phyloP scores from a whole-genome alignment of 2,888 invertebrate species.

The Melieria omissa region DNA sequence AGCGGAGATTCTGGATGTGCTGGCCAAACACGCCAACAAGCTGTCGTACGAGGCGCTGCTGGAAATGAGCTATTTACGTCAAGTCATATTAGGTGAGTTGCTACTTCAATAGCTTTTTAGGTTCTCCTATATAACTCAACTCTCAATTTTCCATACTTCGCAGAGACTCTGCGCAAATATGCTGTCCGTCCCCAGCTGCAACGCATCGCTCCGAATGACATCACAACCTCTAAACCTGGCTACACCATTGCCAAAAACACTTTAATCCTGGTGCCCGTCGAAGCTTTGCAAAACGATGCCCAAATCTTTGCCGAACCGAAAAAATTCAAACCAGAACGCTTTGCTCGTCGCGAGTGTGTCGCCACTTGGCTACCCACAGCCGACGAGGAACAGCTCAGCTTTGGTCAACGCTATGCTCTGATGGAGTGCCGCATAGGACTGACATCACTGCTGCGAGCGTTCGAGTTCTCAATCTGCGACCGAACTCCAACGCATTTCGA shows the following conservation, averaged over 20 bases:
- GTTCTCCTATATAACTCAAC: slow-evolving; percentile 70
- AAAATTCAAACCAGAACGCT: slow-evolving; percentile 73
- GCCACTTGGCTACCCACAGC: slow-evolving; percentile 64
- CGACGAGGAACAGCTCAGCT: slow-evolving; percentile 62
- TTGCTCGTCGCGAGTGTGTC: slow-evolving; percentile 54
- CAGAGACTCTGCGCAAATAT: slow-evolving; percentile 71
- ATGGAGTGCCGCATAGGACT: slow-evolving; percentile 59
- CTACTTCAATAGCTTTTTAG: not conserved
- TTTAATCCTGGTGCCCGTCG: slow-evolving; percentile 52
- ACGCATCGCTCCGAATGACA: slow-evolving; percentile 68
- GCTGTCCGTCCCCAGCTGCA: slow-evolving; percentile 69
- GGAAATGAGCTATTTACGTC: slow-evolving; percentile 58
- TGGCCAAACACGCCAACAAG: slow-evolving; percentile 48
- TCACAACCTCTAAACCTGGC: slow-evolving; percentile 67
- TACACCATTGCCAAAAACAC: slow-evolving; percentile 67
- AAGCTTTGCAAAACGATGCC: slow-evolving; percentile 71
- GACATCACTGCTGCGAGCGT: slow-evolving; percentile 53
- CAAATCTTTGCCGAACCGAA: slow-evolving; percentile 69
- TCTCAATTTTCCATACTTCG: slow-evolving; percentile 64
- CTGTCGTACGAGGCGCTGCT: slow-evolving; percentile 57
- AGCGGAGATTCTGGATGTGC: slow-evolving; percentile 61
- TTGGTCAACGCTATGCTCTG: slow-evolving; percentile 61
- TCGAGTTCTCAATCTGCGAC: slow-evolving; percentile 50
- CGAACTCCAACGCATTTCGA: slow-evolving; percentile 52
- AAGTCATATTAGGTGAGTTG: slow-evolving; percentile 56